phyloP scores from a whole-genome alignment of 2,113 vertebrate genomes.

The Pelobates fuscus region DNA sequence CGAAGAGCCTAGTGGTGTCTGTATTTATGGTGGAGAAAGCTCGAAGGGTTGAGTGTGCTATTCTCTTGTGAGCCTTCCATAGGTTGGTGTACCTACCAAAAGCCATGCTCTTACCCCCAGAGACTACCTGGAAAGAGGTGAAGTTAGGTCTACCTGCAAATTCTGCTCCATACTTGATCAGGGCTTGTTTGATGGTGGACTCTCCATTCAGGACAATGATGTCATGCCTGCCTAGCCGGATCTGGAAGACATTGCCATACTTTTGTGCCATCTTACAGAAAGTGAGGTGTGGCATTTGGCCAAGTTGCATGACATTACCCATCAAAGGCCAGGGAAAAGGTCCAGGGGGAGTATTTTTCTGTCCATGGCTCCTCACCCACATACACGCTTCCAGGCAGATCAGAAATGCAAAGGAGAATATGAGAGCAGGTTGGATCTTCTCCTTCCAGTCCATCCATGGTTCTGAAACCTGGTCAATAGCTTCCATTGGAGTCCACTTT shows the following conservation, averaged over 20 bases:
- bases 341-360: slow-evolving; percentile 69
- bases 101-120: slow-evolving; percentile 77
- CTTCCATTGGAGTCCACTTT: slow-evolving; percentile 67
- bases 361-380: slow-evolving; percentile 62
- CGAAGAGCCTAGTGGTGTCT: slow-evolving; percentile 69
- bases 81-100: slow-evolving; percentile 73
- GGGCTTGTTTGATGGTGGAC: slow-evolving; percentile 71
- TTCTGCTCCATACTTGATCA: slow-evolving; percentile 70
- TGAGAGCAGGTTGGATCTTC: slow-evolving; percentile 67
- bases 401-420: slow-evolving; percentile 65
- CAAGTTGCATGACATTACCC: slow-evolving; percentile 82
- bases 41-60: slow-evolving; percentile 75
- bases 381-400: slow-evolving; percentile 71
- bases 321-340: slow-evolving; percentile 78
- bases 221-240: slow-evolving; percentile 73
- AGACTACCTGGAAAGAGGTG: slow-evolving; percentile 75
- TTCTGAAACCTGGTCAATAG: slow-evolving; percentile 67
- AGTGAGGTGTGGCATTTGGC: slow-evolving; percentile 77
- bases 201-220: slow-evolving; percentile 82
- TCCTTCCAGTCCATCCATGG: slow-evolving; percentile 62
- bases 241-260: slow-evolving; percentile 79
- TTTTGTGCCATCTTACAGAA: slow-evolving; percentile 68
- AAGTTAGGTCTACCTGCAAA: slow-evolving; percentile 86
- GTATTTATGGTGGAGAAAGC: slow-evolving; percentile 74
- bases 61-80: slow-evolving; percentile 76